Evolutionary conservation across 2,797 vertebrate species (phyloP).

Genomic region (Sebastolobus altivelis): DNA sequence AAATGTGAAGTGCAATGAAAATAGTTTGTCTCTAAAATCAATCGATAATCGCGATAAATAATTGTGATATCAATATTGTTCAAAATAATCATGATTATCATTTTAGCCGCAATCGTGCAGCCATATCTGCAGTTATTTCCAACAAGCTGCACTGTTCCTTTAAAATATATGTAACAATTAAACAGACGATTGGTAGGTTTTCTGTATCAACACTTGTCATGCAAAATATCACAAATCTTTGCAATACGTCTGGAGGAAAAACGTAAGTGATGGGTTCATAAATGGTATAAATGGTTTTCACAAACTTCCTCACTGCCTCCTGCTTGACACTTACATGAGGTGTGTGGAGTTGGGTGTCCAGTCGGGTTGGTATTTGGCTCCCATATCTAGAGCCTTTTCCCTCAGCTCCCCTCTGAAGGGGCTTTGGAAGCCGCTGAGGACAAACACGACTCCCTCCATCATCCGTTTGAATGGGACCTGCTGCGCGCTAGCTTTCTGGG

Average conservation of each 20-base stretch:
- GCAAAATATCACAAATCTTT: neutral
- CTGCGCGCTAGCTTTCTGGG: slow-evolving; percentile 56
- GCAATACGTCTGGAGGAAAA: neutral
- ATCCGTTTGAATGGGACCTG: slow-evolving; percentile 80
- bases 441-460: slow-evolving; percentile 90
- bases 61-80: too few species aligned
- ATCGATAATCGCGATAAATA: too few species aligned
- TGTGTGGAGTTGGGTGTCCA: slow-evolving; percentile 92
- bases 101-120: neutral
- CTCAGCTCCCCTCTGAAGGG: slow-evolving; percentile 91
- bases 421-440: slow-evolving; percentile 95
- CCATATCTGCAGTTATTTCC: neutral
- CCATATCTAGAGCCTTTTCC: slow-evolving; percentile 92
- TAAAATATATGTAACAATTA: neutral
- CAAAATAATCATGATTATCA: too few species aligned
- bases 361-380: slow-evolving; percentile 91
- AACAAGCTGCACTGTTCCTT: neutral
- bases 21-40: too few species aligned
- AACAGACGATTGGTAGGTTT: neutral
- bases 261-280: neutral
- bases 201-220: neutral
- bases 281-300: neutral
- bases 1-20: too few species aligned
- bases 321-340: slow-evolving; percentile 87
- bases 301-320: neutral